Percentiles rank a stretch among this genome's conserved stretches.
These are phyloP conservation scores for Hyperoplus immaculatus DNA, from an alignment of 2,797 vertebrate genomes.

Conservation along the genomic window DNA sequence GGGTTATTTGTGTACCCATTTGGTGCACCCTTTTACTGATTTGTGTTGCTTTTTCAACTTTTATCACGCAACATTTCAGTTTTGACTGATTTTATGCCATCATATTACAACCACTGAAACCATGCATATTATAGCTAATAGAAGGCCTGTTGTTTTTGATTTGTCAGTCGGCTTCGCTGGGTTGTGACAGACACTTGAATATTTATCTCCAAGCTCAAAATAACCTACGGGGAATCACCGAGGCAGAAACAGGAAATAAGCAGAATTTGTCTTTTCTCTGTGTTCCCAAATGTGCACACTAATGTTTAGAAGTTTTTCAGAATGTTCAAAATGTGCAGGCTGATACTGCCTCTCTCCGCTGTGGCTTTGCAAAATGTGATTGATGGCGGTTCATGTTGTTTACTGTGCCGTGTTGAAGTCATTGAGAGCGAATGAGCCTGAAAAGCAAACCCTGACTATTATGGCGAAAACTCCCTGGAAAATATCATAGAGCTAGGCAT, in stretches of 20 bases:
- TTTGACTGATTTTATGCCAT: constrained; percentile 28
- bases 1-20: neutral
- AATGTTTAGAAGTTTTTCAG: constrained; percentile 35
- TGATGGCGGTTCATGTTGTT: constrained; percentile 43
- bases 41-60: neutral
- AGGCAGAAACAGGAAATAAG: constrained; percentile 56
- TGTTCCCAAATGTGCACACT: constrained; percentile 46
- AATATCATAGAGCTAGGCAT: neutral
- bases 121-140: constrained; percentile 45
- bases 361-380: constrained; percentile 47
- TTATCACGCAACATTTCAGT: constrained; percentile 10
- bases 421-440: constrained; percentile 28
- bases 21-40: constrained; percentile 2
- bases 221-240: constrained; percentile 27
- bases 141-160: constrained; percentile 42
- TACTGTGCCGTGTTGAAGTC: constrained; percentile 19
- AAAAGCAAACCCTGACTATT: constrained; percentile 18
- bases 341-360: constrained; percentile 14
- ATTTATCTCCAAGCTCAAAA: constrained; percentile 54
- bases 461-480: neutral
- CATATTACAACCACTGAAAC: constrained; percentile 16
- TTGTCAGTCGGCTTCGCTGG: constrained; percentile 45
- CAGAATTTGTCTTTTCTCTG: constrained; percentile 37
- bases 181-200: constrained; percentile 59
- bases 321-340: constrained; percentile 29